Evolutionary conservation across 2,797 vertebrate species (phyloP), one percentile per base, ranked within the genome.

Genomic region (Trachops cirrhosus): DNA sequence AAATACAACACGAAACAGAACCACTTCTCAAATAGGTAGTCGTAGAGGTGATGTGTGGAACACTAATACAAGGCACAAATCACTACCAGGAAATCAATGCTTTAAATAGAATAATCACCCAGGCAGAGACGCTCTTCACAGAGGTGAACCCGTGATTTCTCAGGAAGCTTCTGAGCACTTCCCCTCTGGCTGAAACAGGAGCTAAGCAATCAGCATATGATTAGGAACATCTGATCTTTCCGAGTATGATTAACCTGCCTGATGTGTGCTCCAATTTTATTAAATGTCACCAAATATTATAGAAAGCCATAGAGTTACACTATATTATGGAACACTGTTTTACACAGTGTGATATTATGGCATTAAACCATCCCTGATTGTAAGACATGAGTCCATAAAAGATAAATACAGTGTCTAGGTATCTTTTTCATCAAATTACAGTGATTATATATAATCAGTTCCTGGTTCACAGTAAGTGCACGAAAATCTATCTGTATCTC

Each of bases 261-360:
- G 24, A 54, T 57, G 11, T 57, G 0, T 34, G n/a, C 29, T 73
- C 62, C 54, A n/a, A 68, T 75, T 67, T 92, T 93, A 82, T 29
- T 21, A 95, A 95, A 96, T 92, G 75, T 68, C 89, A 91, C 39
- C 46, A 90, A 89, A 75, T 73, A 11, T 93, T 78, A 70, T 84
- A 84, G 86, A 84, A 93, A 50, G 52, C 24, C 78, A 92, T 34
- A 46, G 46, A 79, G 5, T 41, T 48, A 86, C 14, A 34, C 59
- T 82, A 9, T 50, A 44, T 34, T 62, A 9, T 15, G 9, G n/a
- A 79, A 52, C 9, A n/a, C 59, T 89, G 3, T 71, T 84, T 83
- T 83, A 64, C 32, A 83, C 86, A 75, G 32, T 82, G 37, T 74
- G 34, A 71, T 34, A 59, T 46, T 52, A 95, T 46, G 90, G 22